A percentile compares a stretch with the other conserved stretches of the same genome.
phyloP scores from a whole-genome alignment of 2,888 invertebrate genomes.

The Xylota sylvarum region DNA sequence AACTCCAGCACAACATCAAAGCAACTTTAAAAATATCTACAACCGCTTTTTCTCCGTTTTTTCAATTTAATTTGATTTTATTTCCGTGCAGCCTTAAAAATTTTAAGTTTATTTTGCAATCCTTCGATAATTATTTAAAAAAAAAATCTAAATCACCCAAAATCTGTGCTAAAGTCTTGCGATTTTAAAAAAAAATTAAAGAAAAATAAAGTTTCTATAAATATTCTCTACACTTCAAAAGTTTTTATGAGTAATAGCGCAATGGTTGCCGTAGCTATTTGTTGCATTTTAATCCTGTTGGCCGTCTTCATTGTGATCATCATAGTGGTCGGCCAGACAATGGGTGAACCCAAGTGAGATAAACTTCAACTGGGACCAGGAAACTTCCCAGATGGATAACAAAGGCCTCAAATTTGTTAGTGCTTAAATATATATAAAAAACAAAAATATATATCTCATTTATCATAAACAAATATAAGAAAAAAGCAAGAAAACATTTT shows the following conservation, averaged over 20 bases:
- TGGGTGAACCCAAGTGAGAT: slow-evolving; percentile 88
- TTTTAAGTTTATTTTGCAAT: slow-evolving; percentile 18
- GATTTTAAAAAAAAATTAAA: slow-evolving; percentile 24
- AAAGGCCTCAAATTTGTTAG: slow-evolving; percentile 84
- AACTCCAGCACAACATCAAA: not conserved
- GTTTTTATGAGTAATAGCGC: slow-evolving; percentile 85
- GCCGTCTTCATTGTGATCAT: slow-evolving; percentile 93
- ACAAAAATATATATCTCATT: not conserved
- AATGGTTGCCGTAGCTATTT: slow-evolving; percentile 94
- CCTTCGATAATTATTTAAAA: not conserved
- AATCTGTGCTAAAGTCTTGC: slow-evolving; percentile 14
- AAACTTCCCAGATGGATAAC: slow-evolving; percentile 85
- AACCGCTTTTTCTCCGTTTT: slow-evolving; percentile 26
- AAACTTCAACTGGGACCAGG: slow-evolving; percentile 85
- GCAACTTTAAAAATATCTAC: slow-evolving; percentile 1
- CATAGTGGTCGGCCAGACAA: slow-evolving; percentile 92
- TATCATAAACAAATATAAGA: not conserved
- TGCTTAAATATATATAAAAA: slow-evolving; percentile 68
- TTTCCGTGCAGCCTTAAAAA: slow-evolving; percentile 13
- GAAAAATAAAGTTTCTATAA: slow-evolving; percentile 47
- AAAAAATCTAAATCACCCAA: not conserved
- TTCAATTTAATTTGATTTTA: slow-evolving; percentile 25
- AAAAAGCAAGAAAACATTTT: slow-evolving; percentile 36
- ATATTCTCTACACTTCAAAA: slow-evolving; percentile 70
- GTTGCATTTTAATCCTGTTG: slow-evolving; percentile 92